These are phyloP conservation scores for Xestia xanthographa DNA, from an alignment of 2,888 invertebrate species.

Conservation along the genomic window DNA sequence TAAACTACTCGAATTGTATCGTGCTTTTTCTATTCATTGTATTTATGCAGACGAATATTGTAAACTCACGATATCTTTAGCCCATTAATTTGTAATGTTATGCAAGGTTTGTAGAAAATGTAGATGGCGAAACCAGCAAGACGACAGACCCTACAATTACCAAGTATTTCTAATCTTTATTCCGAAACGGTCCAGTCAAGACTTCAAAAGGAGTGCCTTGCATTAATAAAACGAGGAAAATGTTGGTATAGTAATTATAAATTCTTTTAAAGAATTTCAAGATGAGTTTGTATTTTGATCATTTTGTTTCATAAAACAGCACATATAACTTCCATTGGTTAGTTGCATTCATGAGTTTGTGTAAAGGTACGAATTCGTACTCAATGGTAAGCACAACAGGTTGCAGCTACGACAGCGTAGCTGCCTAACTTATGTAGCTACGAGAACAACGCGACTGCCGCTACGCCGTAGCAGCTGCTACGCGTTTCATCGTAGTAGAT, in stretches of 20 bases:
- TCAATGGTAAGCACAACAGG: background rate
- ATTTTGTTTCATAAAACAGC: conserved; percentile 3
- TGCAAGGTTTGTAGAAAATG: conserved; percentile 12
- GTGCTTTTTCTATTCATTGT: too few relatives aligned
- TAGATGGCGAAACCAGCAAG: conserved; percentile 7
- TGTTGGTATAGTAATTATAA: conserved; percentile 5
- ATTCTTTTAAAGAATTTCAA: conserved; percentile 1
- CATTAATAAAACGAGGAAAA: conserved; percentile 24
- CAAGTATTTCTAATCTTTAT: conserved; percentile 33
- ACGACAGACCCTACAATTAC: conserved; percentile 24
- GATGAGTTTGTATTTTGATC: background rate
- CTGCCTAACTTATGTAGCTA: background rate
- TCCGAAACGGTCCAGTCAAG: conserved; percentile 8
- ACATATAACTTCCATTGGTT: background rate
- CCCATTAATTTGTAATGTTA: conserved; percentile 32
- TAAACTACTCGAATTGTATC: conserved; percentile 4
- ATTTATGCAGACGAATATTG: background rate
- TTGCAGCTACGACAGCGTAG: conserved; percentile 11
- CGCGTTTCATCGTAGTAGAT: background rate
- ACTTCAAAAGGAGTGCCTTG: conserved; percentile 23
- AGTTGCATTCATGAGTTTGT: background rate
- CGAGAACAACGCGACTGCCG: background rate
- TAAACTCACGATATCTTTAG: conserved; percentile 5
- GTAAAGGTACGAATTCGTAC: too few relatives aligned
- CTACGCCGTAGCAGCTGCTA: conserved; percentile 41